These are phyloP conservation scores for Ladona fulva DNA, from an alignment of 1,140 invertebrate species.

Conservation along the genomic window DNA sequence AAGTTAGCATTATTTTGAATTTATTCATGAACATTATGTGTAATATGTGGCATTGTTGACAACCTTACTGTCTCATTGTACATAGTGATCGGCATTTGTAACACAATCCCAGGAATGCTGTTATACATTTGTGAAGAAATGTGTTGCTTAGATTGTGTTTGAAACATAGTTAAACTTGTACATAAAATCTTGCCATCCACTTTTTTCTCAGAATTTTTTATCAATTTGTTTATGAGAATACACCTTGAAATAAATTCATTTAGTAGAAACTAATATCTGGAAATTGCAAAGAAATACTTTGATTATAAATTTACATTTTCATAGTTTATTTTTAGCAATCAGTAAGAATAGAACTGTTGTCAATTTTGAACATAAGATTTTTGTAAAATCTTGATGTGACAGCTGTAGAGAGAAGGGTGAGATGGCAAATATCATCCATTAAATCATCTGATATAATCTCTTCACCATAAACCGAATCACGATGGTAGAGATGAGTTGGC, in stretches of 20 bases:
- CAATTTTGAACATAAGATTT: no score
- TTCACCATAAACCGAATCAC: background rate
- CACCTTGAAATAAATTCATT: background rate
- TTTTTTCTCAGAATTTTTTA: background rate
- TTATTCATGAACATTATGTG: background rate
- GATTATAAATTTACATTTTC: no score
- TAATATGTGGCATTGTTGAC: conserved; percentile 11
- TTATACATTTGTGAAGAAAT: conserved; percentile 4
- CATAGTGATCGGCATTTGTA: background rate
- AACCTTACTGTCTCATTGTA: background rate
- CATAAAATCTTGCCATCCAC: background rate
- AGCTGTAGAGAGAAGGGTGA: background rate
- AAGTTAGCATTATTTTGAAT: background rate
- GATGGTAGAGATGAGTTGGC: background rate
- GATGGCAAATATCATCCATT: conserved; percentile 6
- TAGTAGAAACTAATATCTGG: no score
- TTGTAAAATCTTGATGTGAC: background rate
- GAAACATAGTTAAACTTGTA: background rate
- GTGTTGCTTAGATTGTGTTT: conserved; percentile 5
- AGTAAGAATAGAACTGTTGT: no score
- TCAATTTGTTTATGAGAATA: background rate
- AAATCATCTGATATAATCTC: background rate
- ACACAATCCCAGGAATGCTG: background rate
- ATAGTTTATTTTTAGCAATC: no score
- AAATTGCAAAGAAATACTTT: no score